A percentile compares a stretch with the other conserved stretches of the same genome.
Evolutionary conservation across 2,888 invertebrate genomes (phyloP).

Genomic region (Orthosia gracilis): DNA sequence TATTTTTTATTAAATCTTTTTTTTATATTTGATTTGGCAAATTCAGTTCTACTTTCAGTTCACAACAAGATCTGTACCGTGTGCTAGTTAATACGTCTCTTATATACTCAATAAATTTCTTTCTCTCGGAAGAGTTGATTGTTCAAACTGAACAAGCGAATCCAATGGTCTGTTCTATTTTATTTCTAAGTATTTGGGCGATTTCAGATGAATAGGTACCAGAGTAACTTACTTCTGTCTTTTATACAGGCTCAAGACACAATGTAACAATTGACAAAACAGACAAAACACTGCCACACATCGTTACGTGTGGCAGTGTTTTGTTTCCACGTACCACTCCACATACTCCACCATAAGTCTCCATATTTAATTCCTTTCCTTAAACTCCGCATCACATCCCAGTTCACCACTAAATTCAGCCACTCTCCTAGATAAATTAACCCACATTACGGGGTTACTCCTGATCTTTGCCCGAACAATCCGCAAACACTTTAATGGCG

Average conservation of each 20-base stretch:
- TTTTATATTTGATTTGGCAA: too few species aligned
- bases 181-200: too few species aligned
- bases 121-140: too few species aligned
- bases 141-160: too few species aligned
- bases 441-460: conserved; percentile 78
- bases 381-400: conserved; percentile 45
- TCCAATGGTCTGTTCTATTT: too few species aligned
- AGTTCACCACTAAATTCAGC: conserved; percentile 61
- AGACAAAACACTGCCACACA: not conserved
- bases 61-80: not conserved
- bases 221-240: too few species aligned
- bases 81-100: too few species aligned
- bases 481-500: conserved; percentile 70
- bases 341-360: conserved; percentile 13
- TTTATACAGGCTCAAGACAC: not conserved
- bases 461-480: conserved; percentile 79
- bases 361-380: conserved; percentile 50
- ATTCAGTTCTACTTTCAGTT: not conserved
- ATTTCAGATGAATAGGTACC: too few species aligned
- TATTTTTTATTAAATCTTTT: too few species aligned
- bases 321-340: not conserved
- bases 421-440: conserved; percentile 78
- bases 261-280: not conserved
- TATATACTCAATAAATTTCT: too few species aligned
- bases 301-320: too few species aligned